Evolutionary conservation across 2,797 vertebrate genomes (phyloP).

Genomic region (Sciurus vulgaris): DNA sequence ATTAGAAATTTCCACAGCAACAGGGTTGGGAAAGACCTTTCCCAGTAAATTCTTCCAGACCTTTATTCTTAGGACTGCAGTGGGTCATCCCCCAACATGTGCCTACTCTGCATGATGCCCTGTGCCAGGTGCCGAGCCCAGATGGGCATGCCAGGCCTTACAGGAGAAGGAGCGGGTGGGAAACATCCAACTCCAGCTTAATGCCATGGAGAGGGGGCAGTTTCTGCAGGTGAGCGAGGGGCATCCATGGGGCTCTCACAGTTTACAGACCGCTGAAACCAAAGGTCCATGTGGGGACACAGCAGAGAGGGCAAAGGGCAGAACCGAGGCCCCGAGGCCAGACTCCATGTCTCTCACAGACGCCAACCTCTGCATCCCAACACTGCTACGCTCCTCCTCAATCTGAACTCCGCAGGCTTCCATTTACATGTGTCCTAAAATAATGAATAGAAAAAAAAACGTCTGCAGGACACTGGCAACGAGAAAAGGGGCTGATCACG

Average conservation of each 20-base stretch:
- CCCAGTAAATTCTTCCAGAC: background rate
- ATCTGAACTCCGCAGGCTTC: background rate
- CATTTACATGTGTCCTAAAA: background rate
- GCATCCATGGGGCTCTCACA: too few species aligned
- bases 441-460: background rate
- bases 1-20: constrained; percentile 19
- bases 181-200: background rate
- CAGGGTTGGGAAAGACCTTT: background rate
- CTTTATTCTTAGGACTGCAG: background rate
- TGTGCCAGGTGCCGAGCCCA: fast-evolving
- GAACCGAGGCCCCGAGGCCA: background rate
- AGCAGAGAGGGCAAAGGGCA: background rate
- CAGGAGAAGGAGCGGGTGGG: fast-evolving
- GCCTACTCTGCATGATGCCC: background rate
- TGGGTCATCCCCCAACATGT: fast-evolving
- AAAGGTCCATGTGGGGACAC: background rate
- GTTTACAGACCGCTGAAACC: background rate
- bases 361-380: background rate
- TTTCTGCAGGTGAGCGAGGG: background rate
- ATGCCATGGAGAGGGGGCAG: background rate
- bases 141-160: fast-evolving
- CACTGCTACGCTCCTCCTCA: background rate
- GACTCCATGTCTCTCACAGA: background rate
- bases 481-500: background rate
- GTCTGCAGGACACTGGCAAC: background rate